Base-by-base conservation (phyloP, 2,888 invertebrate genomes). In the Drosophila mettleri region DNA sequence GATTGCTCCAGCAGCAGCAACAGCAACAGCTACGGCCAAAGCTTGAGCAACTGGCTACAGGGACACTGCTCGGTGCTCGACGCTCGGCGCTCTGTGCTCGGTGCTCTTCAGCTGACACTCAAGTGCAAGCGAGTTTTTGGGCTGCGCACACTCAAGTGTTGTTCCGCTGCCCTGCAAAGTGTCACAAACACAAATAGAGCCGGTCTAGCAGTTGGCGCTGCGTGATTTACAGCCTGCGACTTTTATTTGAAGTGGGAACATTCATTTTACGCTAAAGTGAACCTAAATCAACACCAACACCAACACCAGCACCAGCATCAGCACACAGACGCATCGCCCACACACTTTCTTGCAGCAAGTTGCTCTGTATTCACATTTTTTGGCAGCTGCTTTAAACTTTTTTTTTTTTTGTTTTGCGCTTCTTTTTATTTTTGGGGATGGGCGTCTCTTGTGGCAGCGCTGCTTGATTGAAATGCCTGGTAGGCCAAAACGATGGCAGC, bases 201-300 rank as follows among this genome's bases (percentile, higher is more conserved):
- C 27, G 60, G 48, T 62, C 58, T 63, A 39, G 70, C 76, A 58
- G 60, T 73, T 73, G 76, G 55, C 58, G 76, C 81, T 76, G 78
- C 84, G 87, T 85, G 88, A 87, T 85, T 85, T 85, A 85, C 85
- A 78, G 85, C 77, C 78, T 86, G 85, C 83, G 86, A 88, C 88
- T 86, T 85, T 86, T 86, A 86, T 86, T 86, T 86, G 86, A 86
- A 86, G 86, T 86, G 88, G 86, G 78, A 78, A 80, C 86, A 88
- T 86, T 86, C 85, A 86, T 86, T 86, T 86, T 75, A 81, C 86
- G 80, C 80, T 78, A 75, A 87, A 84, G 82, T 87, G 86, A 86
- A 86, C 87, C 87, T 86, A 88, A 86, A 86, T 86, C 86, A 86
- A 86, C 82, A 80, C 72, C 65, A 65, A 63, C 69, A n/a, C n/a